Base-by-base conservation (phyloP, 2,797 vertebrate species). In the Sternarchorhynchus goeldii region DNA sequence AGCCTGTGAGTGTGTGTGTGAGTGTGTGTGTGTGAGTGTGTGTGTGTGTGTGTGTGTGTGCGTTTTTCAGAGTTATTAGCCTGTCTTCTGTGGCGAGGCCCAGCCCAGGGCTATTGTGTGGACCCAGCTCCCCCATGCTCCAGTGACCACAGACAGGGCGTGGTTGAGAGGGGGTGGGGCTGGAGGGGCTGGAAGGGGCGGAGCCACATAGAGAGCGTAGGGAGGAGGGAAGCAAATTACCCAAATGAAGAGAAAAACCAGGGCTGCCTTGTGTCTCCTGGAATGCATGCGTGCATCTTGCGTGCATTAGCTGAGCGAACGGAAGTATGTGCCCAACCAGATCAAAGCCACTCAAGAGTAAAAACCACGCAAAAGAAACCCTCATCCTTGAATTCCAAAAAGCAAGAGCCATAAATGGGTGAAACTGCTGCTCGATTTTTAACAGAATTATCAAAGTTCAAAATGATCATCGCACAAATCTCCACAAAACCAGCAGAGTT, bases 101-200 rank as follows among this genome's bases (percentile, higher is more conserved):
- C 81, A 85, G 78, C 85, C 86, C 71, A 62, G 80, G 73, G 81
- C 88, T 87, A 90, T 92, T 93, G 91, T 93, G 91, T 90, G 88
- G 87, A 90, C 88, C 87, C 85, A 86, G 86, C 88, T 88, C 81
- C 87, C 89, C 90, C 88, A 89, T 78, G 88, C 86, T 84, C 88
- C 85, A 89, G 79, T 90, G 89, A 90, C 89, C 88, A 90, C 89
- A 92, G 90, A 90, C 88, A 86, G 90, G 91, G 90, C 80, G 91
- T 88, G 90, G 88, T 86, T 70, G 75, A 63, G 73, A 16, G 64
- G 72, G 64, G 81, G 50, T 39, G 70, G 65, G 81, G 53, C 20
- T 34, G 83, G 63, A 76, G 64, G 76, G 77, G 78, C 65, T 73
- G 79, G 64, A 80, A 84, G 83, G 59, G 78, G 84, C 83, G 81